A percentile compares a stretch with the other conserved stretches of the same genome.
Conservation (phyloP, 2,888 invertebrate genomes). For the Drosophila percnosoma region DNA sequence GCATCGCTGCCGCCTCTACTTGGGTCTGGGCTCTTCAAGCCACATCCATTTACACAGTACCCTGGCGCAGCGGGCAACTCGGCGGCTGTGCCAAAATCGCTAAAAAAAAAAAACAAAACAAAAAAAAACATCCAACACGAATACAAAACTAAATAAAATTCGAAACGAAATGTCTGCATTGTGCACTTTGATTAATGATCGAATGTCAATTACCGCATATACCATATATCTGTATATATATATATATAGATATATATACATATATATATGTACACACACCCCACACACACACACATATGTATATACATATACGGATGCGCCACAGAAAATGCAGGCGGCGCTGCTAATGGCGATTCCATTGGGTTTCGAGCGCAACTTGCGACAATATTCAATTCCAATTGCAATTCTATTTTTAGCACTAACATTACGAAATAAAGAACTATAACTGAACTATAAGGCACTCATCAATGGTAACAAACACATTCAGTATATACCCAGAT, state of each 20-base stretch:
- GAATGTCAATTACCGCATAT: conserved; percentile 84
- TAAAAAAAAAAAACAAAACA: conserved; percentile 13
- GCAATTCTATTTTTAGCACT: background rate
- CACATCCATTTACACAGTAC: background rate
- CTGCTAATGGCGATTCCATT: conserved; percentile 16
- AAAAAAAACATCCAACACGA: conserved; percentile 37
- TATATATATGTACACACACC: conserved; percentile 10
- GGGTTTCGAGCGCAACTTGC: background rate
- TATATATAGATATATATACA: background rate
- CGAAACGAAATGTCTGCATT: conserved; percentile 84
- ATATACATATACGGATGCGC: conserved; percentile 25
- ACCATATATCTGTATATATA: conserved; percentile 39
- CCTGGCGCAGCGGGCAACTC: conserved; percentile 47
- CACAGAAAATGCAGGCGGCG: conserved; percentile 21
- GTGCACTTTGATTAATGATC: conserved; percentile 85
- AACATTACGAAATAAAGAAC: background rate
- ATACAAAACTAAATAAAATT: conserved; percentile 76
- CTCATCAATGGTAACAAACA: background rate
- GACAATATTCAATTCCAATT: conserved; percentile 30
- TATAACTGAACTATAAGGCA: background rate
- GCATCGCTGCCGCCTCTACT: conserved; percentile 8
- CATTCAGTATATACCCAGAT: background rate
- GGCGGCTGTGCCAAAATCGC: conserved; percentile 44
- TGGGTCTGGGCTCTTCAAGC: conserved; percentile 6
- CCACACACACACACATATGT: conserved; percentile 14